Conservation (phyloP, 2,888 invertebrate genomes). For the Drosophila neonasuta region DNA sequence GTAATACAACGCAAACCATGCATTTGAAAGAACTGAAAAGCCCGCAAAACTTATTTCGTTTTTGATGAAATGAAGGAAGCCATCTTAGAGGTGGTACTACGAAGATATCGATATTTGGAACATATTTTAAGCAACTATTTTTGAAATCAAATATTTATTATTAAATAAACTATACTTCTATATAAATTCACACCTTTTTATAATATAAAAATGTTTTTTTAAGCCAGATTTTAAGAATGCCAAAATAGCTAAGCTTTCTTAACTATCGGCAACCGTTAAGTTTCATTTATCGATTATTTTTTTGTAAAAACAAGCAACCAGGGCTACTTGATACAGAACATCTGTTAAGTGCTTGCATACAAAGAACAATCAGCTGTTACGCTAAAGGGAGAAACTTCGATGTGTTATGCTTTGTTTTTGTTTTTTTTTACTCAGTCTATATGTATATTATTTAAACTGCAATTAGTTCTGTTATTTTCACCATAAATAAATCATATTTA, state of each 20-base stretch:
- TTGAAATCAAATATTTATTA: too few species aligned
- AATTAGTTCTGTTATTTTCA: neutral
- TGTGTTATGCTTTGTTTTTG: neutral
- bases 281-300: neutral
- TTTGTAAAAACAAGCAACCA: neutral
- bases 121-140: too few species aligned
- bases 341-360: neutral
- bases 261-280: neutral
- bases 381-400: neutral
- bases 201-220: too few species aligned
- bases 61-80: neutral
- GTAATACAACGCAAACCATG: conserved; percentile 25
- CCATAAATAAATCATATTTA: conserved; percentile 16
- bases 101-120: too few species aligned
- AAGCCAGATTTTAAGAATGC: conserved; percentile 20
- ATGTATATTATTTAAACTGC: neutral
- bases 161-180: too few species aligned
- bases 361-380: neutral
- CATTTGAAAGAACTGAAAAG: conserved; percentile 29
- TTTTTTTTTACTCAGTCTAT: neutral
- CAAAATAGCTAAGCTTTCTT: neutral
- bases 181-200: too few species aligned
- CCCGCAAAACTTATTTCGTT: neutral
- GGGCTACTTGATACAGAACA: neutral
- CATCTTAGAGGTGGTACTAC: too few species aligned